Evolutionary conservation across 2,113 vertebrate genomes (phyloP).

Genomic region (Procapra przewalskii): DNA sequence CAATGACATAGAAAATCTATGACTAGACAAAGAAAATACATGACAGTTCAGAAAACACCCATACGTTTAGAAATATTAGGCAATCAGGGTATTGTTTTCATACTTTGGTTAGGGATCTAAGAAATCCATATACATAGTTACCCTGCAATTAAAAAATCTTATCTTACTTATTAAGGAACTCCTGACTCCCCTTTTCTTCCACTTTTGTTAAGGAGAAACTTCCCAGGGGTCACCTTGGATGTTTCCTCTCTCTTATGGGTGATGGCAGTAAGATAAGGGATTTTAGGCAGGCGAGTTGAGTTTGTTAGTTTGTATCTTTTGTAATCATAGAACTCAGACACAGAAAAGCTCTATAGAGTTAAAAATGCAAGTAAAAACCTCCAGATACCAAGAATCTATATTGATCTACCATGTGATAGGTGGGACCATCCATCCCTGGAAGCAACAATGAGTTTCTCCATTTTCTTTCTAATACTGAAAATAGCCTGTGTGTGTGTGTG

Average conservation of each 20-base stretch:
- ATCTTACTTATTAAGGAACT: neutral
- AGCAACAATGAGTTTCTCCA: neutral
- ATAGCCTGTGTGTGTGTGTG: rapidly evolving
- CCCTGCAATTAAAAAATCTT: neutral
- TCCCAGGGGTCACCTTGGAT: neutral
- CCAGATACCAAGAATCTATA: neutral
- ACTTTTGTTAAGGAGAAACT: neutral
- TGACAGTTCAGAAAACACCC: neutral
- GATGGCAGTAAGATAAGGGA: neutral
- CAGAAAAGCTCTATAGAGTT: neutral
- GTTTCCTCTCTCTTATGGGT: neutral
- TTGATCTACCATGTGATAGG: neutral
- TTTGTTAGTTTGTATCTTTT: neutral
- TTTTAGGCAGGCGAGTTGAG: neutral
- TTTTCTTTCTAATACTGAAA: neutral
- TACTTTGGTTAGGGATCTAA: neutral
- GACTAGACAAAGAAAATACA: neutral
- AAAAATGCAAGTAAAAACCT: neutral
- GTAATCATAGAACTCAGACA: neutral
- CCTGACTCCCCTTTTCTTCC: neutral
- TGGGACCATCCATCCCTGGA: neutral
- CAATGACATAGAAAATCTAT: neutral
- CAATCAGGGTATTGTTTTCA: neutral
- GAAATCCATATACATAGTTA: neutral
- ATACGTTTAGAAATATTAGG: neutral